Base-by-base conservation (phyloP, 2,113 vertebrate genomes). In the Strigops habroptila region DNA sequence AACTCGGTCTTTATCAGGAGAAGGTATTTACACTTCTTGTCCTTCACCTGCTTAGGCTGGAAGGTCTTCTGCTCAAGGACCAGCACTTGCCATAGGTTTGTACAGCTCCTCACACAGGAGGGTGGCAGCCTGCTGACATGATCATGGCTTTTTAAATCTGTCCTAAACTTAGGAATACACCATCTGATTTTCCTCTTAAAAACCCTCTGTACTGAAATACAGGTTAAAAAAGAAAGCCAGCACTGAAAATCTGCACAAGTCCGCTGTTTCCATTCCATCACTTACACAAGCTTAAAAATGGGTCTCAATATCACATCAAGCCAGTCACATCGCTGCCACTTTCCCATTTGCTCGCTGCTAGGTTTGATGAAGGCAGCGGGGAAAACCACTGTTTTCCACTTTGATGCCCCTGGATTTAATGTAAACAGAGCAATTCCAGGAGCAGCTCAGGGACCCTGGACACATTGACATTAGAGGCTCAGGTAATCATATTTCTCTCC, bases 31-130 rank as follows among this genome's bases (percentile, higher is more conserved):
- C 46, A 37, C 7, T 14, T 51, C 53, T 64, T n/a, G 9, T 68
- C 59, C 30, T 87, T 78, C 39, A 84, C 17, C 31, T 53, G 18
- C 55, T 78, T 35, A 52, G 41, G 14, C 33, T 53, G 49, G 17
- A 74, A 83, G 19, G 59, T 60, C 82, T 88, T 37, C 59, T 81
- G 35, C 33, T 51, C 22, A 25, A 14, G 48, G 52, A 91, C 12
- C 8, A 46, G 19, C 70, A 46, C 31, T 71, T 59, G 60, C 70
- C 75, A 68, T 8, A 10, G 6, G 14, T 78, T 60, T 24, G 37
- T 28, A 59, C 43, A 92, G 31, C 13, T 71, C 25, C 43, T 46
- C 65, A 48, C 0, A 0, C 44, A 86, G 78, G 8, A 2, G 12
- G 35, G 7, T 49, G 6, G 4, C 63, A 70, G 39, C 27, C 62